These are phyloP conservation scores for Selenia dentaria DNA, from an alignment of 2,888 invertebrate species.

Conservation along the genomic window DNA sequence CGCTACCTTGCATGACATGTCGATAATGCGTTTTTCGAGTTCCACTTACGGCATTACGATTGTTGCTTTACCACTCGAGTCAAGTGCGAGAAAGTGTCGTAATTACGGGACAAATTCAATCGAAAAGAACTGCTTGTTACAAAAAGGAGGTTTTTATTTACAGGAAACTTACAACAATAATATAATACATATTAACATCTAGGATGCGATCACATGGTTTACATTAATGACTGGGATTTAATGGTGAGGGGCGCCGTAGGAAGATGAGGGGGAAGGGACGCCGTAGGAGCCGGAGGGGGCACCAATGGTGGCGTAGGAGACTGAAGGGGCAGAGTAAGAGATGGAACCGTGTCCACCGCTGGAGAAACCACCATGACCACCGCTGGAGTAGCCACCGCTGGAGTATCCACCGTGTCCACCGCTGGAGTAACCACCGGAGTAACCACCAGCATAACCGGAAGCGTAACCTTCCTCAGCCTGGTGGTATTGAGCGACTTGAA, in stretches of 20 bases:
- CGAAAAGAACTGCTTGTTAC: slow-evolving; percentile 39
- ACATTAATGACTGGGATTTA: slow-evolving; percentile 74
- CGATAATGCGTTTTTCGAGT: slow-evolving; percentile 41
- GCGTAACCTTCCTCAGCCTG: slow-evolving; percentile 86
- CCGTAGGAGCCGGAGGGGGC: slow-evolving; percentile 78
- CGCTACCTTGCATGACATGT: slow-evolving; percentile 31
- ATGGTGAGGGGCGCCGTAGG: slow-evolving; percentile 76
- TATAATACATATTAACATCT: slow-evolving; percentile 75
- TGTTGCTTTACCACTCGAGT: slow-evolving; percentile 32
- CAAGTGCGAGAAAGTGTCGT: slow-evolving; percentile 32
- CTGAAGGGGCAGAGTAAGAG: slow-evolving; percentile 55
- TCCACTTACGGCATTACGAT: slow-evolving; percentile 46
- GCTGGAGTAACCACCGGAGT: slow-evolving; percentile 36
- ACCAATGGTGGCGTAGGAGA: slow-evolving; percentile 69
- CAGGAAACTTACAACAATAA: slow-evolving; percentile 78
- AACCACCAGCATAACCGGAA: slow-evolving; percentile 61
- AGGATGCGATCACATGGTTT: slow-evolving; percentile 78
- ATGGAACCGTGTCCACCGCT: slow-evolving; percentile 55
- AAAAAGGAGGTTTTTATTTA: slow-evolving; percentile 78
- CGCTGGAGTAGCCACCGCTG: slow-evolving; percentile 45
- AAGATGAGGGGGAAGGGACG: slow-evolving; percentile 68
- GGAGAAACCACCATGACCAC: slow-evolving; percentile 46
- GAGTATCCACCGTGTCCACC: slow-evolving; percentile 40
- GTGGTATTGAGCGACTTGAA: slow-evolving; percentile 94
- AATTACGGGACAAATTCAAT: slow-evolving; percentile 25